A percentile compares a stretch with the other conserved stretches of the same genome.
Evolutionary conservation across 2,113 vertebrate species (phyloP).

Genomic region (Pseudorhombus dupliciocellatus): DNA sequence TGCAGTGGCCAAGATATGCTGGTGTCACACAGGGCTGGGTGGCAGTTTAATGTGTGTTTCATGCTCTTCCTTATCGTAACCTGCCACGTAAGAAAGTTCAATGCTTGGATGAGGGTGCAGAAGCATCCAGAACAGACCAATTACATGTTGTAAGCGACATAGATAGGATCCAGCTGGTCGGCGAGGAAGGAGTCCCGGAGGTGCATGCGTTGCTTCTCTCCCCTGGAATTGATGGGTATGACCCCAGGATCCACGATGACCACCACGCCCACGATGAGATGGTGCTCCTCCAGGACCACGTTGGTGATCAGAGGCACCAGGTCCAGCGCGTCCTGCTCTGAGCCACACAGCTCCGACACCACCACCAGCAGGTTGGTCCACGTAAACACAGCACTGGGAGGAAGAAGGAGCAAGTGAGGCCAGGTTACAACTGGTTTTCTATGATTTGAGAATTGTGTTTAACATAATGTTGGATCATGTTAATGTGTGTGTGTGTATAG

Average conservation of each 20-base stretch:
- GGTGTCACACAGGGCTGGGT: conserved; percentile 57
- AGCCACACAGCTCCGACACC: conserved; percentile 95
- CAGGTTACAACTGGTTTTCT: not conserved
- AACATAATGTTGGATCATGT: too few relatives aligned
- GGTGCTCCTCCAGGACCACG: conserved; percentile 97
- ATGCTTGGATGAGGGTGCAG: conserved; percentile 16
- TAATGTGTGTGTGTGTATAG: too few relatives aligned
- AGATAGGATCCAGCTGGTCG: conserved; percentile 97
- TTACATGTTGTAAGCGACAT: conserved; percentile 99
- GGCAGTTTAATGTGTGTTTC: conserved; percentile 29
- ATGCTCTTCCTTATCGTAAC: conserved; percentile 48
- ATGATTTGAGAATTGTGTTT: not conserved
- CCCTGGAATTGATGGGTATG: conserved; percentile 96
- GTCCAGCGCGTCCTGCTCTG: conserved; percentile 96
- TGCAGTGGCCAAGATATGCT: conserved; percentile 68
- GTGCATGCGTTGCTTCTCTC: conserved; percentile 98
- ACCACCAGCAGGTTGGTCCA: conserved; percentile 99
- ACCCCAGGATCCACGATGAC: conserved; percentile 97
- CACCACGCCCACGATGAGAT: conserved; percentile 95
- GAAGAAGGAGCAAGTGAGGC: not conserved
- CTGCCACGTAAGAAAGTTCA: conserved; percentile 9
- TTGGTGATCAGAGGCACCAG: conserved; percentile 96
- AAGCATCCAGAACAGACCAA: not conserved
- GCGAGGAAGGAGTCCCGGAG: conserved; percentile 97
- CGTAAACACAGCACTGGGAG: conserved; percentile 92